These are phyloP conservation scores for Peromyscus aztecus DNA, from an alignment of 2,797 vertebrate species.

Conservation along the genomic window DNA sequence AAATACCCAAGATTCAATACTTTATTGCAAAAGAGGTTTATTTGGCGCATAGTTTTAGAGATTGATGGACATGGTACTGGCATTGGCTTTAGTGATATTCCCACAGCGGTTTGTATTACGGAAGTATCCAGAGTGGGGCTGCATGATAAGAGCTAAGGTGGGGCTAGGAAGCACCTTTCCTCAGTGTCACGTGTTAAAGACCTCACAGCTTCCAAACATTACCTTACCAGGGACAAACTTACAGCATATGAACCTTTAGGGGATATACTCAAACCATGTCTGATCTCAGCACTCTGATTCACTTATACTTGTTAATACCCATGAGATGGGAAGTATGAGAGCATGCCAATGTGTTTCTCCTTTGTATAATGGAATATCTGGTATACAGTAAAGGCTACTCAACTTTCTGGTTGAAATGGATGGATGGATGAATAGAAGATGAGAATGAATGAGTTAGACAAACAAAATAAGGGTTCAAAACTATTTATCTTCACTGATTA, in stretches of 20 bases:
- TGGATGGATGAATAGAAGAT: not conserved
- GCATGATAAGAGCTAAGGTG: not conserved
- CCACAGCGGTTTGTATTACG: not conserved
- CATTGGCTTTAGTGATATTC: not conserved
- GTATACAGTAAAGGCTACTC: not conserved
- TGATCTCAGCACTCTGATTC: not conserved
- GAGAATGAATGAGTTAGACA: not conserved
- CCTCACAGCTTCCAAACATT: not conserved
- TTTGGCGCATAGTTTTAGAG: not conserved
- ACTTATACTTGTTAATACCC: conserved; percentile 13
- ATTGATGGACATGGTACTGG: not conserved
- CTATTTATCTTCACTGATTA: not conserved
- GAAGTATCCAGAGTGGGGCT: not conserved
- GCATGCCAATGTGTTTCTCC: not conserved
- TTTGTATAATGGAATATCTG: not conserved
- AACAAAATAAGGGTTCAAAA: conserved; percentile 43
- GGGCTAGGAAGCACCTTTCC: too few relatives aligned
- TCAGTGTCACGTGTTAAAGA: not conserved
- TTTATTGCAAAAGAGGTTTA: not conserved
- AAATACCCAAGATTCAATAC: not conserved
- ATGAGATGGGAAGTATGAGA: not conserved
- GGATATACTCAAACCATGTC: not conserved
- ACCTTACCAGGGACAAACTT: not conserved
- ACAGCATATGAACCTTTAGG: not conserved
- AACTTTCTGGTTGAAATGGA: conserved; percentile 41